Evolutionary conservation across 2,888 invertebrate species (phyloP), one percentile per base, ranked within the genome.

Genomic region (Agrochola litura): DNA sequence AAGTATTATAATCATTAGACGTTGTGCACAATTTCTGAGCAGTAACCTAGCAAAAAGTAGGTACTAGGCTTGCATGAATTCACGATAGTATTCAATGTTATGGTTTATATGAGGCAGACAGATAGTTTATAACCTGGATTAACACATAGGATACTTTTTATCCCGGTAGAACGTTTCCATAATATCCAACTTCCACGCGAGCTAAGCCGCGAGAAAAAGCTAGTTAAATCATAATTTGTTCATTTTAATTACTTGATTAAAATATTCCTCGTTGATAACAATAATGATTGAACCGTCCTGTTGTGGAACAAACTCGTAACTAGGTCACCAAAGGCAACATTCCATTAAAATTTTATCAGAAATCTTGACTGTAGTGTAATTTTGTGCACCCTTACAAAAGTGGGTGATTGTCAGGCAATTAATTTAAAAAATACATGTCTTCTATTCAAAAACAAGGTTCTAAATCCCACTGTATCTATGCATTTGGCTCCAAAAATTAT

Each of bases 251-350:
- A 63, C 41, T 10, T 52, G 6, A 77, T 64, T 68, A 41, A 46
- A 52, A 58, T 71, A 64, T 46, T 22, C n/a, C 9, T 6, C n/a
- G 25, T 1, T 52, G 79, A 73, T 79, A 66, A 69, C 14, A 66
- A 46, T 72, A 81, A 74, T 52, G 68, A 70, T 49, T 67, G 1
- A 25, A 41, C 41, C 12, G 60, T 76, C 25, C 19, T 19, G 19
- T 60, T 52, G 25, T 61, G 41, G 52, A 68, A 52, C 46, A 22
- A 77, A 58, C 19, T 52, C 71, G 46, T 73, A 85, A 74, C 61
- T 84, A 86, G 83, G 83, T 84, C 83, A 84, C n/a, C 14, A 25
- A 46, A 43, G 14, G 12, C 25, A 63, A 37, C 43, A 65, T 58
- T 74, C 16, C 22, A 72, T 77, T 82, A 63, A 46, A 60, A 46